Evolutionary conservation across 1,140 invertebrate species (phyloP).

Genomic region (Coelopa frigida): DNA sequence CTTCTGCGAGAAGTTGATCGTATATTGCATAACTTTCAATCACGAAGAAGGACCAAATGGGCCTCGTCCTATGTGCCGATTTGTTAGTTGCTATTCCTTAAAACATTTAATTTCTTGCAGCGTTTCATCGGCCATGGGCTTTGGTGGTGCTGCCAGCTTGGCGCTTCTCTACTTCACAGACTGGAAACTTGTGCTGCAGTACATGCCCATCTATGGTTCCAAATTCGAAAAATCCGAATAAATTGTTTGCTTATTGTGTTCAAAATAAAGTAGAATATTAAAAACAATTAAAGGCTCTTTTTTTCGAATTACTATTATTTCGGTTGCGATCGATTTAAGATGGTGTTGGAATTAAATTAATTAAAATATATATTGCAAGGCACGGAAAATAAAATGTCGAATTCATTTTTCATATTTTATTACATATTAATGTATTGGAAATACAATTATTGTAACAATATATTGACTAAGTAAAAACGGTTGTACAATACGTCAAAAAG

Average conservation of each 20-base stretch:
- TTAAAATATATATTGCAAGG: too few relatives aligned
- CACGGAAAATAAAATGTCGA: not conserved
- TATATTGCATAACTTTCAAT: constrained; percentile 12
- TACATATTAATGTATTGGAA: not conserved
- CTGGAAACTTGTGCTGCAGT: constrained; percentile 63
- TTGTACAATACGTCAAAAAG: too few relatives aligned
- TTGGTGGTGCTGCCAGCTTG: constrained; percentile 53
- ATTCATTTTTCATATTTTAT: not conserved
- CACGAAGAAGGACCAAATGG: not conserved
- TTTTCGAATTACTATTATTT: too few relatives aligned
- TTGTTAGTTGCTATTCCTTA: not conserved
- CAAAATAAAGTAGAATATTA: not conserved
- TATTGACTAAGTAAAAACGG: too few relatives aligned
- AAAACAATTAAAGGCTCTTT: too few relatives aligned
- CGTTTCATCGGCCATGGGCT: constrained; percentile 52
- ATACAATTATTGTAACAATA: not conserved
- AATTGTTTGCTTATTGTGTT: constrained; percentile 7
- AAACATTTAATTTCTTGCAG: constrained; percentile 38
- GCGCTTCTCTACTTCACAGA: constrained; percentile 64
- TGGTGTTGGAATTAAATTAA: too few relatives aligned
- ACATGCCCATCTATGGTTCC: constrained; percentile 64
- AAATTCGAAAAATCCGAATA: constrained; percentile 57
- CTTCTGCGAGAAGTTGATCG: not conserved
- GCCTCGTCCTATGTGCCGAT: not conserved
- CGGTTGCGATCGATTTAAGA: too few relatives aligned